A percentile compares a stretch with the other conserved stretches of the same genome.
Evolutionary conservation across 2,888 invertebrate species (phyloP).

Genomic region (Tanytarsus gracilentus): DNA sequence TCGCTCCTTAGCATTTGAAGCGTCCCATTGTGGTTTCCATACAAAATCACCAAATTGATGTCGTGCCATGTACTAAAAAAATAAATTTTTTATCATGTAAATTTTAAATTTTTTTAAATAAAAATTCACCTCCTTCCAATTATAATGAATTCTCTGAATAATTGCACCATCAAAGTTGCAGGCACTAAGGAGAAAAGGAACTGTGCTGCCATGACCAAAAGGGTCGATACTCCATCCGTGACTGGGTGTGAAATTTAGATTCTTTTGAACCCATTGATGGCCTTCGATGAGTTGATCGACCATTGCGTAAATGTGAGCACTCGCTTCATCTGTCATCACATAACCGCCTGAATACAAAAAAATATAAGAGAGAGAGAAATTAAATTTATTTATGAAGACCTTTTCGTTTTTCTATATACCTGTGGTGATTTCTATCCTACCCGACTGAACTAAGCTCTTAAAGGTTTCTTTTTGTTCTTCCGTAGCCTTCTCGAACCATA

Average conservation of each 20-base stretch:
- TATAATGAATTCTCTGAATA: conserved; percentile 89
- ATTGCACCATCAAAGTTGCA: conserved; percentile 81
- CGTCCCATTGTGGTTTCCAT: conserved; percentile 81
- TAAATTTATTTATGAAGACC: too few relatives aligned
- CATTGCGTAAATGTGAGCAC: conserved; percentile 78
- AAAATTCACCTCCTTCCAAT: conserved; percentile 62
- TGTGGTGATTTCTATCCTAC: conserved; percentile 83
- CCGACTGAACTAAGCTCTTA: conserved; percentile 67
- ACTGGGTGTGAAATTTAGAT: conserved; percentile 68
- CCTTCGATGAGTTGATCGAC: conserved; percentile 88
- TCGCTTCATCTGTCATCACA: conserved; percentile 96
- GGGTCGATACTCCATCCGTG: conserved; percentile 95
- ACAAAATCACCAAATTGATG: conserved; percentile 80
- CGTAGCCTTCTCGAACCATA: conserved; percentile 89
- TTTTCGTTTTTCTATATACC: too few relatives aligned
- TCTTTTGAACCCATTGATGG: conserved; percentile 80
- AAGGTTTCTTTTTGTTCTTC: conserved; percentile 74
- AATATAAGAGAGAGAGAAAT: conserved; percentile 86
- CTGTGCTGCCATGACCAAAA: conserved; percentile 91
- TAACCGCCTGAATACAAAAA: conserved; percentile 89
- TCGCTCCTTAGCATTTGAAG: conserved; percentile 33
- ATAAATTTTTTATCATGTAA: neutral
- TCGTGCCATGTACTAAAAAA: conserved; percentile 66
- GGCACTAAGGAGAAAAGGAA: conserved; percentile 77
- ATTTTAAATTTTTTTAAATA: too few relatives aligned